Evolutionary conservation across 1,140 invertebrate genomes (phyloP).

Genomic region (Trigoniulus corallinus): DNA sequence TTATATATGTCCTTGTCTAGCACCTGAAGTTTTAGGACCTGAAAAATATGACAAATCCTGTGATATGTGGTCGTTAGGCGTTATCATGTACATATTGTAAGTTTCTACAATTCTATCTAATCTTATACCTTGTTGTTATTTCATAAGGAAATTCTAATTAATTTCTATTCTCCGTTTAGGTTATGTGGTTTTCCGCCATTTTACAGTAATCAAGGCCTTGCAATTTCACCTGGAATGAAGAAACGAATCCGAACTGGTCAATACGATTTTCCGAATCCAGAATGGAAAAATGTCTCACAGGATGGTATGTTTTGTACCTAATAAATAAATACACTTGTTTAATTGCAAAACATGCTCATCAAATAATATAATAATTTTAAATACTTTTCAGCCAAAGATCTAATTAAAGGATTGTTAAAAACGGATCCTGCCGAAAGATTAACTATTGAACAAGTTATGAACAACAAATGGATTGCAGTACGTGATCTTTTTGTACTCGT

Average conservation of each 20-base stretch:
- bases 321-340: slow-evolving; percentile 1
- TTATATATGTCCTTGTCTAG: slow-evolving; percentile 29
- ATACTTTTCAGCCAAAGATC: slow-evolving; percentile 53
- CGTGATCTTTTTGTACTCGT: slow-evolving; percentile 30
- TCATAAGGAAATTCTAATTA: not conserved
- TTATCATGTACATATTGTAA: slow-evolving; percentile 95
- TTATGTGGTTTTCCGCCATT: slow-evolving; percentile 97
- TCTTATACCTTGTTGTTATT: not conserved
- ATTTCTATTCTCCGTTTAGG: slow-evolving; percentile 29
- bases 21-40: slow-evolving; percentile 87
- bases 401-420: slow-evolving; percentile 82
- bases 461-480: slow-evolving; percentile 77
- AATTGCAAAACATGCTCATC: slow-evolving; percentile 3
- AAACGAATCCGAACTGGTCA: slow-evolving; percentile 87
- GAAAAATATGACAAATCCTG: slow-evolving; percentile 98
- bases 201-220: slow-evolving; percentile 89
- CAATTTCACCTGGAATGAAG: slow-evolving; percentile 99
- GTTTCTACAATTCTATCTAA: slow-evolving; percentile 23
- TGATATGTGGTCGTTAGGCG: slow-evolving; percentile 95
- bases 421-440: slow-evolving; percentile 80
- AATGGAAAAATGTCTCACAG: slow-evolving; percentile 86
- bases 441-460: slow-evolving; percentile 78
- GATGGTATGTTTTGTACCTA: slow-evolving; percentile 45
- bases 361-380: slow-evolving; percentile 12
- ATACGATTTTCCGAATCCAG: slow-evolving; percentile 90